These are phyloP conservation scores for Brienomyrus longianalis DNA, from an alignment of 2,113 vertebrate species.

Conservation along the genomic window DNA sequence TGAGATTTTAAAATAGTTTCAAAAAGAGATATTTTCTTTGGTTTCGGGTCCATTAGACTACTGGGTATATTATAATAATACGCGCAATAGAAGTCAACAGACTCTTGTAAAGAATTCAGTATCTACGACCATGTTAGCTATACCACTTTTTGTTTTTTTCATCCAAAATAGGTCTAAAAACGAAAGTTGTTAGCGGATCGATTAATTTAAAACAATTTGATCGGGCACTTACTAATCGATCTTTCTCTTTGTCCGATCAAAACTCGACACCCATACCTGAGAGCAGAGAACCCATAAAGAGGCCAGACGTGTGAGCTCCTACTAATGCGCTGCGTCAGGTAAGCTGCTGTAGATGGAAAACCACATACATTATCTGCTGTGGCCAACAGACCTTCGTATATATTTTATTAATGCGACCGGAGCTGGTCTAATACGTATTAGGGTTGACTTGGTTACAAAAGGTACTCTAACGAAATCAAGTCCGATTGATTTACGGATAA, in stretches of 20 bases:
- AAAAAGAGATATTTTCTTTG: background rate
- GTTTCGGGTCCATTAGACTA: background rate
- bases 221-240: background rate
- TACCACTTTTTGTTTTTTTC: background rate
- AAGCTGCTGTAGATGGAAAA: background rate
- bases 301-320: background rate
- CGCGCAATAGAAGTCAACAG: background rate
- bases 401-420: background rate
- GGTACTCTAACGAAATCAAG: background rate
- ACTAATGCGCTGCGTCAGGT: background rate
- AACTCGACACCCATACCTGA: background rate
- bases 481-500: background rate
- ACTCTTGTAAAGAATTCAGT: background rate
- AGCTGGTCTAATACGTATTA: background rate
- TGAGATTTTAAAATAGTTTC: background rate
- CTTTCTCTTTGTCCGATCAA: background rate
- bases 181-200: background rate
- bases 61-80: background rate
- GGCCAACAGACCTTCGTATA: background rate
- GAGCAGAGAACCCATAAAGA: background rate
- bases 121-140: background rate
- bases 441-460: background rate
- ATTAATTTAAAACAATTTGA: background rate
- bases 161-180: background rate
- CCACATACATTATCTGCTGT: background rate